phyloP scores from a whole-genome alignment of 2,888 invertebrate genomes.

The Tetrapedia diversipes region DNA sequence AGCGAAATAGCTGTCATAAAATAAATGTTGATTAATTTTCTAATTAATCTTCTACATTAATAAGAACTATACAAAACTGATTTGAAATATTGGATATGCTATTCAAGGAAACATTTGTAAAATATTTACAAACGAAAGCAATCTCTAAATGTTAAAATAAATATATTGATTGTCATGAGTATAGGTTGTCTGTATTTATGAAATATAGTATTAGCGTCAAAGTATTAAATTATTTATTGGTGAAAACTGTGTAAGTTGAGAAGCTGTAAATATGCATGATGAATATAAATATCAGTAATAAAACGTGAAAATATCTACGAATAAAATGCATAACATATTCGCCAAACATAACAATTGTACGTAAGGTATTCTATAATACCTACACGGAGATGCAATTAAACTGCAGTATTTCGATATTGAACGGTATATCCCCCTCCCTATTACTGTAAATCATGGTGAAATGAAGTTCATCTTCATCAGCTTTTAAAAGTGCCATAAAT shows the following conservation, averaged over 20 bases:
- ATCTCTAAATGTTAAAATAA: too few species aligned
- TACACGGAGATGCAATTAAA: conserved; percentile 42
- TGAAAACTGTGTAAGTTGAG: background rate
- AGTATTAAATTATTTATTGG: background rate
- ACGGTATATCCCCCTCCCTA: conserved; percentile 11
- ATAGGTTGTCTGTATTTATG: too few species aligned
- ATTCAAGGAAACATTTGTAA: too few species aligned
- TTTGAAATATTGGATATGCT: too few species aligned
- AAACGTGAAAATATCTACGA: background rate
- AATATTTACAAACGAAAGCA: too few species aligned
- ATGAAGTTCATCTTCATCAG: conserved; percentile 6
- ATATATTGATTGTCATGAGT: too few species aligned
- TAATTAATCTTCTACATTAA: too few species aligned
- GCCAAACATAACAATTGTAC: background rate
- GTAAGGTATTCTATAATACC: conserved; percentile 9
- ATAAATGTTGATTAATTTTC: too few species aligned
- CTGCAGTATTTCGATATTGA: conserved; percentile 34
- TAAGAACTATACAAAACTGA: too few species aligned
- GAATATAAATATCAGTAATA: conserved; percentile 25
- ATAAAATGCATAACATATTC: background rate
- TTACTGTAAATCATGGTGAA: conserved; percentile 13
- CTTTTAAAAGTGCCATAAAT: background rate
- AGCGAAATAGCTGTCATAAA: too few species aligned
- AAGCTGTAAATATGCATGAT: background rate
- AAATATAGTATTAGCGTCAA: too few species aligned